Evolutionary conservation across 92 coral and sea anemone genomes (phyloP).

Genomic region (Plumapathes pennacea): DNA sequence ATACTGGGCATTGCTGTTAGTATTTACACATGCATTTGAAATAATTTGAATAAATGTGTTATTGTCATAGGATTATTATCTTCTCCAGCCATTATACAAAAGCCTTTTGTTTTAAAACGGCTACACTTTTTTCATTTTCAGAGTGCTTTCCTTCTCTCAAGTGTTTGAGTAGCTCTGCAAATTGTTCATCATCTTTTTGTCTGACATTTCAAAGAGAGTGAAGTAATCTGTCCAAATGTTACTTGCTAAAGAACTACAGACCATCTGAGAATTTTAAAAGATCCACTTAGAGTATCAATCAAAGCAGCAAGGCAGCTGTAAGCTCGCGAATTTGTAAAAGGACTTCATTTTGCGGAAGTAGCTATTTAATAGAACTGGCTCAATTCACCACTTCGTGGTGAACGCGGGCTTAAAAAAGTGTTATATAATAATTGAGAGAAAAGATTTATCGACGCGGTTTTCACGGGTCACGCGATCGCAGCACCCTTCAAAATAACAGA

Average conservation of each 20-base stretch:
- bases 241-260: slow-evolving; percentile 45
- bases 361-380: too few relatives aligned
- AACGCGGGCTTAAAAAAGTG: too few relatives aligned
- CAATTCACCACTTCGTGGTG: too few relatives aligned
- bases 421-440: too few relatives aligned
- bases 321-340: too few relatives aligned
- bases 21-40: slow-evolving; percentile 27
- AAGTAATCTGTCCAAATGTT: slow-evolving; percentile 43
- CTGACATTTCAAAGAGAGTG: slow-evolving; percentile 34
- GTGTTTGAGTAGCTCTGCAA: slow-evolving; percentile 54
- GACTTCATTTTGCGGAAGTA: too few relatives aligned
- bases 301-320: too few relatives aligned
- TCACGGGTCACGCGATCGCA: too few relatives aligned
- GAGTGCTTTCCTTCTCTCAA: slow-evolving; percentile 58
- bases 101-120: slow-evolving; percentile 1
- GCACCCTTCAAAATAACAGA: too few relatives aligned
- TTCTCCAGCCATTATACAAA: slow-evolving; percentile 9
- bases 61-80: slow-evolving; percentile 18
- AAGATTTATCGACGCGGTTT: too few relatives aligned
- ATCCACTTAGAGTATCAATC: too few relatives aligned
- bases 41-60: slow-evolving; percentile 19
- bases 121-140: slow-evolving; percentile 23
- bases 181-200: slow-evolving; percentile 54
- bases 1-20: slow-evolving; percentile 30
- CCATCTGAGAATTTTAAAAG: slow-evolving; percentile 19